These are phyloP conservation scores for Leptopilina drosophilae DNA, from an alignment of 2,888 invertebrate species.

Conservation along the genomic window DNA sequence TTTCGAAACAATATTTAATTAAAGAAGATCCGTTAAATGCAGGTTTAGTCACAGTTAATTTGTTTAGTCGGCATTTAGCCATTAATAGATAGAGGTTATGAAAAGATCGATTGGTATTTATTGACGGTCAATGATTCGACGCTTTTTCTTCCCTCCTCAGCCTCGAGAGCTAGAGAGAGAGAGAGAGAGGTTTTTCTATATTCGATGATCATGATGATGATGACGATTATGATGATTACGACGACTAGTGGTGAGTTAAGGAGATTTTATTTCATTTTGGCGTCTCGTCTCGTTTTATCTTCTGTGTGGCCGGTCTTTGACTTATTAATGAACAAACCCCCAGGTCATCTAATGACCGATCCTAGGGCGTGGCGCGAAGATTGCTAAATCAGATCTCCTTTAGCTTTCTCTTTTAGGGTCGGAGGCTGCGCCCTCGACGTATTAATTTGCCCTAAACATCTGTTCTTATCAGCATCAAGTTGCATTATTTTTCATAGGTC, in stretches of 20 bases:
- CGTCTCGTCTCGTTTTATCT: slow-evolving; percentile 59
- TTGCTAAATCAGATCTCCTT: slow-evolving; percentile 72
- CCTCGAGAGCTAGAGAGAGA: neutral
- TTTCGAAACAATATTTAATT: slow-evolving; percentile 25
- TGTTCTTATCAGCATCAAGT: slow-evolving; percentile 8
- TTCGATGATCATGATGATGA: neutral
- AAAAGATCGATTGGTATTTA: slow-evolving; percentile 75
- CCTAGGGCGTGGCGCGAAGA: slow-evolving; percentile 74
- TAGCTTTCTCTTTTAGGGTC: slow-evolving; percentile 8
- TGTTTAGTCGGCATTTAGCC: slow-evolving; percentile 74
- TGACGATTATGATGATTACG: neutral
- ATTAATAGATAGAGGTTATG: slow-evolving; percentile 64
- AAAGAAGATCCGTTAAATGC: slow-evolving; percentile 64
- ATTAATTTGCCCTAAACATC: slow-evolving; percentile 28
- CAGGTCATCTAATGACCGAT: slow-evolving; percentile 73
- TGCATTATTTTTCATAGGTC: too few relatives aligned
- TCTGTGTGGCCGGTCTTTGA: slow-evolving; percentile 71
- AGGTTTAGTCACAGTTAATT: slow-evolving; percentile 76
- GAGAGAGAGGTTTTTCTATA: neutral
- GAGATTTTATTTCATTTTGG: slow-evolving; percentile 48
- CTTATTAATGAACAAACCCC: slow-evolving; percentile 73
- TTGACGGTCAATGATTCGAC: slow-evolving; percentile 74
- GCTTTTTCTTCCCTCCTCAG: slow-evolving; percentile 55
- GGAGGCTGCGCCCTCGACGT: slow-evolving; percentile 7
- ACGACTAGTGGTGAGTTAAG: slow-evolving; percentile 32